Base-by-base conservation (phyloP, 1,140 invertebrate species). In the Trinorchestia longiramus region DNA sequence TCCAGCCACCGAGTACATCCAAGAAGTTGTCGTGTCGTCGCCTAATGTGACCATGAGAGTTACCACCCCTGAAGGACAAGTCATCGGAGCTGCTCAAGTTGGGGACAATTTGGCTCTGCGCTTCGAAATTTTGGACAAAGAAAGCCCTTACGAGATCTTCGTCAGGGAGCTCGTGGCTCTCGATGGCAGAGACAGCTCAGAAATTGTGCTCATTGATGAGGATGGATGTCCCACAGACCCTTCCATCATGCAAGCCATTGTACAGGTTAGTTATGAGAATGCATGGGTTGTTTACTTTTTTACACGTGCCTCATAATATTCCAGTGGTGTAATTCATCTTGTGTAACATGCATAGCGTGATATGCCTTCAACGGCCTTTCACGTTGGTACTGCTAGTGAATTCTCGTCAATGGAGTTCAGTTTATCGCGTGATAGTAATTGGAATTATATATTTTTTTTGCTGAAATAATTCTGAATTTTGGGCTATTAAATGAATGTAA, bases 1-100 rank as follows among this genome's bases (percentile, higher is more conserved):
- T 97, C 98, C 99, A 96, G 95, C 98, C 97, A 98, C 97, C 4
- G 97, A 97, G 87, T 97, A 96, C 96, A 96, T 95, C 96, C 97
- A 97, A 95, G 97, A 97, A 96, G 97, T 97, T 53, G 97, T 99
- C 96, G 99, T 99, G 41, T 99, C 99, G 97, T 99, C 99, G 94
- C 99, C 99, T 43, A 99, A 99, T 97, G 99, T 99, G 57, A 98
- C 99, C 3, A 99, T 99, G 99, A 98, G 98, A 97, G 99, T 99
- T 97, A 99, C 97, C 4, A 97, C 97, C 96, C 96, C 97, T 77
- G 95, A 97, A 62, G 97, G 97, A 95, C 96, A 97, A 94, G 97
- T 97, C 92, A 97, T 97, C 92, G 96, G 96, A 6, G 96, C 97
- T 23, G 97, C 97, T 57, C 97, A 97, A 97, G 99, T 99, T 96